These are phyloP conservation scores for Drosophila seguyi DNA, from an alignment of 1,140 invertebrate genomes.

Conservation along the genomic window DNA sequence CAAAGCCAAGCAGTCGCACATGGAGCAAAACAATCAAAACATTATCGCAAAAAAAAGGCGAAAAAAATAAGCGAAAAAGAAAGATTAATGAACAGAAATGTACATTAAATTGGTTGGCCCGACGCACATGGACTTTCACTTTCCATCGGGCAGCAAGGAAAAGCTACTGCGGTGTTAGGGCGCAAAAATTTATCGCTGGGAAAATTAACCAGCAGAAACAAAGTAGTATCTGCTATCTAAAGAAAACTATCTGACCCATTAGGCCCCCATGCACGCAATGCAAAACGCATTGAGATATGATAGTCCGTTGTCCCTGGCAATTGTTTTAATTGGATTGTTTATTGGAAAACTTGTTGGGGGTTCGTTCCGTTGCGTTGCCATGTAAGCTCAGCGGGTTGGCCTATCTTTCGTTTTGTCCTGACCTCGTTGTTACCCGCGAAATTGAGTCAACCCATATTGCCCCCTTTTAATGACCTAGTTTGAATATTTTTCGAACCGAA, in stretches of 20 bases:
- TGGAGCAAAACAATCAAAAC: constrained; percentile 67
- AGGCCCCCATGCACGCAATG: constrained; percentile 61
- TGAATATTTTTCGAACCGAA: constrained; percentile 18
- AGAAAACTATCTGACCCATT: constrained; percentile 16
- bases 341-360: constrained; percentile 30
- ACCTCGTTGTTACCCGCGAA: constrained; percentile 52
- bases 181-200: constrained; percentile 17
- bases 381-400: constrained; percentile 52
- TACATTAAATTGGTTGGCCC: constrained; percentile 56
- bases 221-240: constrained; percentile 15
- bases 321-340: constrained; percentile 82
- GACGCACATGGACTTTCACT: constrained; percentile 64
- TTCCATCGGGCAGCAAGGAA: constrained; percentile 33
- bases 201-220: constrained; percentile 40
- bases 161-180: constrained; percentile 32
- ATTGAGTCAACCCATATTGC: constrained; percentile 65
- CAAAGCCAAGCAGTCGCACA: constrained; percentile 41
- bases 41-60: constrained; percentile 50
- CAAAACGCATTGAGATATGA: constrained; percentile 56
- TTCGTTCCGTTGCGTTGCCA: constrained; percentile 42
- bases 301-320: constrained; percentile 66
- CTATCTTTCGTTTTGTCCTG: constrained; percentile 54
- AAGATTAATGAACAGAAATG: constrained; percentile 77
- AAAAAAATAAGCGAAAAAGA: constrained; percentile 31
- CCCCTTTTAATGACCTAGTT: constrained; percentile 68